Evolutionary conservation across 92 coral and sea anemone species (phyloP).

Genomic region (Zoanthus solanderi): DNA sequence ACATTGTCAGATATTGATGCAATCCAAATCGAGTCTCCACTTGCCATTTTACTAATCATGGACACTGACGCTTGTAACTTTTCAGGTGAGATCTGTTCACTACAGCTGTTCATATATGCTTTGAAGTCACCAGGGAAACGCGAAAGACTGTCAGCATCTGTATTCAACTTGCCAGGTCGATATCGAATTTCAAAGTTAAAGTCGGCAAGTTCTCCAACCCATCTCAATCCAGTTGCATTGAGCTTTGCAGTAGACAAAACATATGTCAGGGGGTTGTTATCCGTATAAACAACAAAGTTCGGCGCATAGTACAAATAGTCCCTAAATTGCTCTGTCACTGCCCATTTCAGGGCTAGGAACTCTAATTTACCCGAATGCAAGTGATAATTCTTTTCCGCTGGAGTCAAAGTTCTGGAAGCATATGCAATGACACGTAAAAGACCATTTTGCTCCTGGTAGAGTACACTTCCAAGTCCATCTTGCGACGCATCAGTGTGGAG

Average conservation of each 20-base stretch:
- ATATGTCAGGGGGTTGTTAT: background rate
- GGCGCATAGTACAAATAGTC: too few species aligned
- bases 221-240: background rate
- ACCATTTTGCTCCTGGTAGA: conserved; percentile 53
- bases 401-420: conserved; percentile 52
- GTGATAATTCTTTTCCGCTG: conserved; percentile 47
- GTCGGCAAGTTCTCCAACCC: conserved; percentile 27
- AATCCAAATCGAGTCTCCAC: conserved; percentile 29
- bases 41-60: conserved; percentile 11
- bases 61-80: conserved; percentile 42
- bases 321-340: conserved; percentile 17
- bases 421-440: conserved; percentile 48
- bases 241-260: conserved; percentile 8
- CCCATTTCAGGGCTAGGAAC: conserved; percentile 58
- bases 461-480: conserved; percentile 53
- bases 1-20: conserved; percentile 49
- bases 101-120: conserved; percentile 52
- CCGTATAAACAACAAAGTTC: too few species aligned
- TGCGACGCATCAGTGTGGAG: conserved; percentile 54
- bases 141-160: conserved; percentile 65
- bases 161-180: conserved; percentile 55
- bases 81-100: conserved; percentile 36
- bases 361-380: conserved; percentile 56
- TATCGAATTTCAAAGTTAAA: conserved; percentile 58
- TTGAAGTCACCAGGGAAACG: conserved; percentile 58